Evolutionary conservation across 2,797 vertebrate species (phyloP), one percentile per base, ranked within the genome.

Genomic region (Chaenodraco wilsoni): DNA sequence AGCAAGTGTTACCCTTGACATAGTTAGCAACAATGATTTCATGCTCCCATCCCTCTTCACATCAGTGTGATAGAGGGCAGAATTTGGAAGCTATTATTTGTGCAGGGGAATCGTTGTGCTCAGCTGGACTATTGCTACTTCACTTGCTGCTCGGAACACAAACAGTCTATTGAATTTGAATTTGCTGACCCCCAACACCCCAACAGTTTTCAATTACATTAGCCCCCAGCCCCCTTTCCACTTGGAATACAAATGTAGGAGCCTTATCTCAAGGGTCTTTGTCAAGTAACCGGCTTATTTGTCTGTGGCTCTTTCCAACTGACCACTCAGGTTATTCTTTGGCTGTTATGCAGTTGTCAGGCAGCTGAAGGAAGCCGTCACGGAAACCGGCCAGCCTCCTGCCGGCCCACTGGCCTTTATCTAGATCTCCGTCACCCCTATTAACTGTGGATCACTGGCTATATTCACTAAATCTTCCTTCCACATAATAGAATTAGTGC

Each of bases 401-500:
- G 68, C 64, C 54, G 8, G 76, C 69, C 70, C 33, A 33, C 44
- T 82, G 76, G 82, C 84, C 82, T 85, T 86, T 77, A 76, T 63
- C 78, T 81, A 56, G 71, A 76, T 88, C 84, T 90, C 78, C 55
- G 75, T 88, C 92, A 81, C 74, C 91, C 91, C 93, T 87, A 90
- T 96, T 95, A 95, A 89, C 90, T 93, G 68, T 89, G 91, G 89
- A 94, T 95, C 93, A 93, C 92, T 93, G 91, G 89, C 69, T 85
- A 71, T 87, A 86, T 93, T 93, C 89, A 90, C 82, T 86, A 87
- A 88, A 71, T 79, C 83, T 74, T 76, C 74, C 61, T 69, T 78
- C 72, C 72, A 77, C 78, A 37, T 90, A 87, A 91, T 89, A 85
- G 86, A 93, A 93, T 93, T 90, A 92, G 88, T 73, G 74, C 82